Evolutionary conservation across 2,797 vertebrate species (phyloP).

Genomic region (Enteromius trimaculatus): DNA sequence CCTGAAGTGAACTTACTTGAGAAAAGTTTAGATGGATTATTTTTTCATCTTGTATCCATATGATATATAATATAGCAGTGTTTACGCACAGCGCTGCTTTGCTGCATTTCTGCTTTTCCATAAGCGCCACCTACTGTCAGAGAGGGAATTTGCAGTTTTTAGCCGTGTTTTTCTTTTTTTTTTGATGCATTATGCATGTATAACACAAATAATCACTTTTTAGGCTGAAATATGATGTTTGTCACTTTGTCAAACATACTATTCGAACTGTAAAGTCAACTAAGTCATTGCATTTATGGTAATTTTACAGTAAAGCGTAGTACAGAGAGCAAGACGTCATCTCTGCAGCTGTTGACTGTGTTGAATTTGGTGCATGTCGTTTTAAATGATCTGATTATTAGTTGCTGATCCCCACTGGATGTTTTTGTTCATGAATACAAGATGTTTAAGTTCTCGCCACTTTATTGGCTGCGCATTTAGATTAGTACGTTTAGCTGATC

Average conservation of each 20-base stretch:
- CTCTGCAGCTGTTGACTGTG: not conserved
- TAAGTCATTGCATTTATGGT: not conserved
- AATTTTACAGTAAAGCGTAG: not conserved
- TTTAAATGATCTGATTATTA: not conserved
- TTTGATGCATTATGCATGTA: not conserved
- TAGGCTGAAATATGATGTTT: not conserved
- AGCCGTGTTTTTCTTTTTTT: not conserved
- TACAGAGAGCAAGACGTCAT: not conserved
- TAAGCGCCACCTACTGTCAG: not conserved
- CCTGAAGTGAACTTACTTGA: no score
- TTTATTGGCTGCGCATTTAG: not conserved
- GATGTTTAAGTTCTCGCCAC: not conserved
- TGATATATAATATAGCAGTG: not conserved
- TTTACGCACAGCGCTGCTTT: not conserved
- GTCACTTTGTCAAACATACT: not conserved
- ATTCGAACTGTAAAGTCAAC: not conserved
- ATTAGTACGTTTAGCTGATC: not conserved
- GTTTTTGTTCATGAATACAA: not conserved
- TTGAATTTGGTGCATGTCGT: not conserved
- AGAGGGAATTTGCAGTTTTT: not conserved
- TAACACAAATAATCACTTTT: not conserved
- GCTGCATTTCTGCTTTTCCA: not conserved
- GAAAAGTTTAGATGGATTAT: no score
- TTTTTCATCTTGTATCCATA: not conserved
- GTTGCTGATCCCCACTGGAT: not conserved